phyloP scores from a whole-genome alignment of 2,797 vertebrate genomes.

The Diplodus puntazzo region DNA sequence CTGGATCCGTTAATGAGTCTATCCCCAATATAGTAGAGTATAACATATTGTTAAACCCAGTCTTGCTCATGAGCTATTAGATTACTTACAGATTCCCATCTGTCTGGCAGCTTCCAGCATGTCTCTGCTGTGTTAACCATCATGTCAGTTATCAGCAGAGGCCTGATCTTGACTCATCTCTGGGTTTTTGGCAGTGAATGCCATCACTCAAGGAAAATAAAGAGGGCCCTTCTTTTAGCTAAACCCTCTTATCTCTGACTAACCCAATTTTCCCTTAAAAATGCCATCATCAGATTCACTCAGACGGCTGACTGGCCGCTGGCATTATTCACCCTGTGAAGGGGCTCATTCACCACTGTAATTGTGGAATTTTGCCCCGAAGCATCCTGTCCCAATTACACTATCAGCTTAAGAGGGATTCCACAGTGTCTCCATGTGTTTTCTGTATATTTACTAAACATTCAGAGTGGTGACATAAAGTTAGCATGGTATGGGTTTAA shows the following conservation, averaged over 20 bases:
- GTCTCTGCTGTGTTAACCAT: slow-evolving; percentile 30
- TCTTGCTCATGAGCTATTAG: slow-evolving; percentile 27
- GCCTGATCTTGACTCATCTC: slow-evolving; percentile 64
- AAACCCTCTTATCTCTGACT: slow-evolving; percentile 65
- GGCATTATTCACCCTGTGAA: slow-evolving; percentile 59
- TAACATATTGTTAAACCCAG: neutral
- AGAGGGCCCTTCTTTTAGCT: slow-evolving; percentile 56
- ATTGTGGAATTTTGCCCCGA: slow-evolving; percentile 71
- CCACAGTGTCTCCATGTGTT: slow-evolving; percentile 15
- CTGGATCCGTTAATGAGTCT: too few species aligned
- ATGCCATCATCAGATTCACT: slow-evolving; percentile 51
- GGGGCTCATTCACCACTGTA: slow-evolving; percentile 68
- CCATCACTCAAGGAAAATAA: slow-evolving; percentile 60
- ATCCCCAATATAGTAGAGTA: neutral
- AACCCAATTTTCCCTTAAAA: slow-evolving; percentile 64
- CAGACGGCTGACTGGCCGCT: slow-evolving; percentile 58
- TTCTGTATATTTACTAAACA: slow-evolving; percentile 23
- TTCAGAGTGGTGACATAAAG: slow-evolving; percentile 22
- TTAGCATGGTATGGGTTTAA: slow-evolving; percentile 30
- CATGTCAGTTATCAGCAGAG: slow-evolving; percentile 46
- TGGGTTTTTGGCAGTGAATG: slow-evolving; percentile 48
- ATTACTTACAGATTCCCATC: slow-evolving; percentile 18
- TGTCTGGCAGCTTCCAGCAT: slow-evolving; percentile 38
- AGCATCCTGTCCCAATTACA: slow-evolving; percentile 62
- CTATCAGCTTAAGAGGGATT: slow-evolving; percentile 65